These are phyloP conservation scores for Rhagologus leucostigma DNA, from an alignment of 2,113 vertebrate species.

Conservation along the genomic window DNA sequence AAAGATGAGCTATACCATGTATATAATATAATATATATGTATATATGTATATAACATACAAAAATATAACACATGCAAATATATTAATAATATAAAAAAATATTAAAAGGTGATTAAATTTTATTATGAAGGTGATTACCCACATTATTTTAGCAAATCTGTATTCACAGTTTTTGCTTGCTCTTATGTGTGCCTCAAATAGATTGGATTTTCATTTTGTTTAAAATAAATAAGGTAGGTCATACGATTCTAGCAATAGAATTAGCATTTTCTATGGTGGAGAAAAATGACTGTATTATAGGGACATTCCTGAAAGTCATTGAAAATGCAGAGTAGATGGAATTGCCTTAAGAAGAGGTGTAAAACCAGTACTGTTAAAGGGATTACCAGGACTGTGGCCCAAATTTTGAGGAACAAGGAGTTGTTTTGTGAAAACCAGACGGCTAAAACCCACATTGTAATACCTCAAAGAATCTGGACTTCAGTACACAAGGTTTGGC, in stretches of 20 bases:
- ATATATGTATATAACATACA: background rate
- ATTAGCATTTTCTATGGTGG: background rate
- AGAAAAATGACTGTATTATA: background rate
- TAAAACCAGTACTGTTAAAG: background rate
- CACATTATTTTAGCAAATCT: background rate
- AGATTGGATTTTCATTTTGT: background rate
- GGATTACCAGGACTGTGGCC: background rate
- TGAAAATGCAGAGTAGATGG: background rate
- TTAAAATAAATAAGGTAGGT: background rate
- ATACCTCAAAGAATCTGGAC: background rate
- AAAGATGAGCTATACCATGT: background rate
- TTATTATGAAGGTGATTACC: background rate
- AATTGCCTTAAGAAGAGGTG: background rate
- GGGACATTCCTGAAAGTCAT: background rate
- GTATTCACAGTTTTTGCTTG: background rate
- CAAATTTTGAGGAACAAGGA: background rate
- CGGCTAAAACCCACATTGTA: background rate
- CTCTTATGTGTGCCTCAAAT: background rate
- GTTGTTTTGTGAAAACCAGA: background rate
- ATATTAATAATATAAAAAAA: background rate
- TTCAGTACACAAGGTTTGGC: background rate
- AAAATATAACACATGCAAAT: background rate
- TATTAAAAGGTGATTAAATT: background rate
- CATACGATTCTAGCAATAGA: background rate
- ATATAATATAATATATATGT: background rate